Evolutionary conservation across 2,113 vertebrate genomes (phyloP), one percentile per base, ranked within the genome.

Genomic region (Anolis sagrei): DNA sequence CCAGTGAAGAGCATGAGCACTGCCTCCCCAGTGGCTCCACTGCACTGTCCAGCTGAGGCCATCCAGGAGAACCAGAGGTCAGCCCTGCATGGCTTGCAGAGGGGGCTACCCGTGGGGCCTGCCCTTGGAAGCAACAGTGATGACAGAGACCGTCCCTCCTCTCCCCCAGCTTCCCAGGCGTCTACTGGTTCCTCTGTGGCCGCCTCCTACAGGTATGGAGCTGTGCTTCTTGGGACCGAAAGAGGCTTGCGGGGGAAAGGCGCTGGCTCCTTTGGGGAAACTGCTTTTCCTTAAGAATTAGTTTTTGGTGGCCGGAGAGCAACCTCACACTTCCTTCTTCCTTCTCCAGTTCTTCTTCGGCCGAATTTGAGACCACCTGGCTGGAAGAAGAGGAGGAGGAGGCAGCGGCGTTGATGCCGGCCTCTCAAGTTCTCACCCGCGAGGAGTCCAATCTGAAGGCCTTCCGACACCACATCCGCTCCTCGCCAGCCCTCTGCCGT

Each of bases 401-500:
- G 34, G 95, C 88, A 0, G 96, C 98, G 5, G 96, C 95, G 0
- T 94, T 84, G 1, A 48, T 97, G 83, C 94, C 97, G 0, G 93
- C 97, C 1, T 98, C 98, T 1, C 98, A 98, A 93, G 95, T 92
- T 0, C 82, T 87, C 4, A 34, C 9, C 2, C 94, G 62, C 1
- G 95, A 97, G 1, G 95, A 95, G 34, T 95, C 96, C n/a, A 92
- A 93, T 1, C 94, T 97, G 39, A 94, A 93, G 74, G 97, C 98
- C 0, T 92, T 98, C 85, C 95, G 95, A 25, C 84, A 76, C 77
- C 98, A 98, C 85, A 97, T 99, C 93, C 94, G 93, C 84, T 97
- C 97, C 0, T 94, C 96, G 79, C 90, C 97, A 0, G 81, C 81
- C 2, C 94, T 99, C 34, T 97, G 98, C 94, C 82, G 85, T 54